Evolutionary conservation across 1,140 invertebrate species (phyloP).

Genomic region (Eriosoma lanigerum): DNA sequence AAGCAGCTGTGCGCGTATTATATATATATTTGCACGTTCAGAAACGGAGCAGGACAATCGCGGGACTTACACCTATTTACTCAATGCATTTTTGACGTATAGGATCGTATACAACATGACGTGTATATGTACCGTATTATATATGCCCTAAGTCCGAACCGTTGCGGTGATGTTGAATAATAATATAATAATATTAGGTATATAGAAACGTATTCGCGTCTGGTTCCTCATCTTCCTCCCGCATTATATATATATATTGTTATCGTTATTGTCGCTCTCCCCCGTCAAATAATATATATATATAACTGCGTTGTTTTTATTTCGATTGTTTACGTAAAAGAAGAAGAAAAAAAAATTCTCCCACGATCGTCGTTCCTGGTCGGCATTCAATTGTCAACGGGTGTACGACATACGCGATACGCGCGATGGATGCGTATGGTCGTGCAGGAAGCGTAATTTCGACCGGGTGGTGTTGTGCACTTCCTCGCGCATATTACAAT

Average conservation of each 20-base stretch:
- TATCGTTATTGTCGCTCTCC: not conserved
- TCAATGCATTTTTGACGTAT: no score
- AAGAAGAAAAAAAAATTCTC: not conserved
- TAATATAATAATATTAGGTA: no score
- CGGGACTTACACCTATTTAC: no score
- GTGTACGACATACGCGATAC: not conserved
- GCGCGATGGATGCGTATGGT: not conserved
- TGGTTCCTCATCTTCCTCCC: slow-evolving; percentile 4
- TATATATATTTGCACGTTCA: no score
- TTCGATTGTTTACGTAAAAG: slow-evolving; percentile 29
- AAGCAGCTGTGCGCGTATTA: no score
- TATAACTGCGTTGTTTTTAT: not conserved
- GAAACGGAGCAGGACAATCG: no score
- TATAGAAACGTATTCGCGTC: no score
- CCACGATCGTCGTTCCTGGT: slow-evolving; percentile 6
- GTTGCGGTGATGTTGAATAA: no score
- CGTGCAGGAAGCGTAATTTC: not conserved
- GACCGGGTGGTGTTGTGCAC: not conserved
- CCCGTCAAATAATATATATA: not conserved
- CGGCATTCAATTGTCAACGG: not conserved
- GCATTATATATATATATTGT: no score
- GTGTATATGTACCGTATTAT: not conserved
- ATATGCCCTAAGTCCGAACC: not conserved
- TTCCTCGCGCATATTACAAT: not conserved
- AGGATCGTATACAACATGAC: no score